phyloP scores from a whole-genome alignment of 2,113 vertebrate species.

The Fukomys damarensis region DNA sequence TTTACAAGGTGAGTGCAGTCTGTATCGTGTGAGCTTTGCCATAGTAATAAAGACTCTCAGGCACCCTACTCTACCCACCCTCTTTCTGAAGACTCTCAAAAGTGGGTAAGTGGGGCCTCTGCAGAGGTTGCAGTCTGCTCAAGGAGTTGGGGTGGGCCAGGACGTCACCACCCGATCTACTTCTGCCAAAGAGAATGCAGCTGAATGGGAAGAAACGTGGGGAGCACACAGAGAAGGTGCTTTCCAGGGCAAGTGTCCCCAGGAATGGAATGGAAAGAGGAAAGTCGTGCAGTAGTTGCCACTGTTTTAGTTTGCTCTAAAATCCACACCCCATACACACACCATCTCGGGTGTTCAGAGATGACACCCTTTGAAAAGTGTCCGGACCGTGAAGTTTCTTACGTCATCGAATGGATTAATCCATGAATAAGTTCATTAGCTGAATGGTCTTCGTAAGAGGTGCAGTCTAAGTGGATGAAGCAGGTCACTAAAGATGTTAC shows the following conservation, averaged over 20 bases:
- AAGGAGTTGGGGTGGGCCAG: background rate
- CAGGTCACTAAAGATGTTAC: background rate
- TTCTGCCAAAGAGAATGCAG: background rate
- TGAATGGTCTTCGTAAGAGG: background rate
- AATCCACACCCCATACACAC: background rate
- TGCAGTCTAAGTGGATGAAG: background rate
- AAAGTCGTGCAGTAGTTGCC: background rate
- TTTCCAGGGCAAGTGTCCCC: background rate
- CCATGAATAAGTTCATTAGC: no score
- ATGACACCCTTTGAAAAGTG: background rate
- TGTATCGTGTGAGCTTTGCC: background rate
- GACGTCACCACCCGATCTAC: no score
- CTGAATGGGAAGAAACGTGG: no score
- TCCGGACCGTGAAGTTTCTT: background rate
- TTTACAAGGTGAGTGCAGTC: background rate
- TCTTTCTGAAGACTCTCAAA: background rate
- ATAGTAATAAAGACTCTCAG: no score
- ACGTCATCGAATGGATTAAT: background rate
- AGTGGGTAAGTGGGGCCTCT: background rate
- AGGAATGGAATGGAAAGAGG: background rate
- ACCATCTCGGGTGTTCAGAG: background rate
- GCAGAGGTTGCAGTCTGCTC: background rate
- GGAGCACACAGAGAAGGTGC: background rate
- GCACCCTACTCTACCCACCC: background rate
- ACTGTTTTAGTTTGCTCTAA: background rate